phyloP scores from a whole-genome alignment of 2,888 invertebrate genomes.

The Drosophila paucipuncta region DNA sequence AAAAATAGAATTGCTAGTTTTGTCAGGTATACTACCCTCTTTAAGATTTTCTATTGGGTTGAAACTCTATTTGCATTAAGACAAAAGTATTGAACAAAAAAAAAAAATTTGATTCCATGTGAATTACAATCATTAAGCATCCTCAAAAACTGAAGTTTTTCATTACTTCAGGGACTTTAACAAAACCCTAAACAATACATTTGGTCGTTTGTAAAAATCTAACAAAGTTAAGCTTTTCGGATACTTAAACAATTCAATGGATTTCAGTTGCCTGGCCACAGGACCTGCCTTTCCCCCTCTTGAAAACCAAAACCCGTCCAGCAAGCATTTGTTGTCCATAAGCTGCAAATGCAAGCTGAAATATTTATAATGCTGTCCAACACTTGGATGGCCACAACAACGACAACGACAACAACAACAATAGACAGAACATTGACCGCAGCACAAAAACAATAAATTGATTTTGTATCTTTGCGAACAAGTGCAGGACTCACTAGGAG shows the following conservation, averaged over 20 bases:
- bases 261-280: slow-evolving; percentile 47
- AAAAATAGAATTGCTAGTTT: rapidly evolving
- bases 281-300: neutral
- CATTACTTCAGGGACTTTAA: slow-evolving; percentile 40
- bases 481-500: slow-evolving; percentile 43
- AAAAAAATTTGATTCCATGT: slow-evolving; percentile 8
- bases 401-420: slow-evolving; percentile 25
- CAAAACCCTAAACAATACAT: slow-evolving; percentile 35
- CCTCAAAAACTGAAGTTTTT: slow-evolving; percentile 35
- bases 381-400: slow-evolving; percentile 75
- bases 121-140: slow-evolving; percentile 34
- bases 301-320: slow-evolving; percentile 16
- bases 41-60: neutral
- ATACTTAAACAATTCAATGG: slow-evolving; percentile 70
- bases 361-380: slow-evolving; percentile 78
- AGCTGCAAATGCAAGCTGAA: slow-evolving; percentile 72
- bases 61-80: neutral
- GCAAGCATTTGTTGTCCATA: slow-evolving; percentile 54
- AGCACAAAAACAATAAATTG: slow-evolving; percentile 69
- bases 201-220: slow-evolving; percentile 24
- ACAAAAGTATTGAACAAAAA: slow-evolving; percentile 6
- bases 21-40: neutral
- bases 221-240: slow-evolving; percentile 60
- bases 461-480: slow-evolving; percentile 66
- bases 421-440: slow-evolving; percentile 46